Base-by-base conservation (phyloP, 2,888 invertebrate species). In the Pogonocherus hispidulus region DNA sequence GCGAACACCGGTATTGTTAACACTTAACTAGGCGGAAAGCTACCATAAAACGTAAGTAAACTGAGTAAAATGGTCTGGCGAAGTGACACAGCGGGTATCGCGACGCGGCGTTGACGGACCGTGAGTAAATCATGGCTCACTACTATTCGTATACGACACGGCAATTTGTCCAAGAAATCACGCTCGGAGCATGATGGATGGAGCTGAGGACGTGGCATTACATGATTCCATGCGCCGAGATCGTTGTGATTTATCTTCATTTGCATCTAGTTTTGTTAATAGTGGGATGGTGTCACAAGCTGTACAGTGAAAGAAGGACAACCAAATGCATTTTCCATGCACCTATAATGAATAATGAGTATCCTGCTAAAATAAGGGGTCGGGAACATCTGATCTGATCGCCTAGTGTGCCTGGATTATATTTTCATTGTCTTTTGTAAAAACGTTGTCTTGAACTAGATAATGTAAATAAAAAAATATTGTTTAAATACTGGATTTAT, bases 81-180 rank as follows among this genome's bases (percentile, higher is more conserved):
- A 52, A 66, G 66, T 59, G 66, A 59, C 59, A 44, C 59, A 59
- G 51, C 47, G 64, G 56, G 56, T 59, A 59, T 47, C 19, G 59
- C 16, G 47, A n/a, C n/a, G 18, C 19, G 11, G 22, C 59, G 59
- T 47, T 47, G 59, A 59, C 47, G 59, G 46, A 46, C 32, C 47
- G 59, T 35, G 59, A 59, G 59, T 59, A 59, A 59, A 59, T 59
- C 59, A 47, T 47, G 59, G 32, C 19, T 19, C 63, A 35, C 55
- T 47, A 55, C 63, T 32, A 55, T 63, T 63, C 63, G 46, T 63
- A 63, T 63, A 62, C 65, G 65, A 65, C 59, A 70, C 59, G 66
- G 75, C 70, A 73, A 75, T 75, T 75, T 75, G 75, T 75, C 73
- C 68, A 57, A 67, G 73, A 63, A 63, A 60, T 73, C 71, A 71